phyloP scores from a whole-genome alignment of 2,888 invertebrate genomes.

The Julus scandinavius region DNA sequence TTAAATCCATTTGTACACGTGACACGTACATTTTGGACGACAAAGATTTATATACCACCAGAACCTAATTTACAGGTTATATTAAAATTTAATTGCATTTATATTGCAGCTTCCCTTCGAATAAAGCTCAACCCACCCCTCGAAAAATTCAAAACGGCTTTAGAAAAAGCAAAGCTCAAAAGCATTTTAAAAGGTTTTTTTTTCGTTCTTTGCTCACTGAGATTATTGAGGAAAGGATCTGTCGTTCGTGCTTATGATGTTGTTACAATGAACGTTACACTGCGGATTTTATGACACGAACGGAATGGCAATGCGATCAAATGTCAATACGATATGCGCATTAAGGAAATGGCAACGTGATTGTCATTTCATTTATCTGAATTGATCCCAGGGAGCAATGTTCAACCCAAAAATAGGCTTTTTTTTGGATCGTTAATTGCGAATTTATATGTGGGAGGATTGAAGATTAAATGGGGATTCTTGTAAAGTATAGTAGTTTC shows the following conservation, averaged over 20 bases:
- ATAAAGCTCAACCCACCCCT: background rate
- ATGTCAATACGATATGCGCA: conserved; percentile 26
- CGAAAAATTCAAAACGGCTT: background rate
- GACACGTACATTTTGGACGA: no score
- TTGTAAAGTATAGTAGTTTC: background rate
- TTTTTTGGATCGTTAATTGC: background rate
- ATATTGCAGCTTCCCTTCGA: background rate
- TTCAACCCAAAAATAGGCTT: conserved; percentile 7
- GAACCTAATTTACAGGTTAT: no score
- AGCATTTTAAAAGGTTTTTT: conserved; percentile 8
- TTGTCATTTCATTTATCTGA: background rate
- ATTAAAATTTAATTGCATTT: no score
- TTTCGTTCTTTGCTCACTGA: background rate
- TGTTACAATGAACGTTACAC: background rate
- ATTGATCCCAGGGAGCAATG: conserved; percentile 14
- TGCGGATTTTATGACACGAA: background rate
- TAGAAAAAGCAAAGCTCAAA: background rate
- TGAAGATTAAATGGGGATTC: background rate
- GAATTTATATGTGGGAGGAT: background rate
- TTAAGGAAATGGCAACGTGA: conserved; percentile 13
- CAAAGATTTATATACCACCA: no score
- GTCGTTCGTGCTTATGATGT: no score
- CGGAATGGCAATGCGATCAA: conserved; percentile 23
- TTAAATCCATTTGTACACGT: no score
- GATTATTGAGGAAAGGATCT: conserved; percentile 17